Evolutionary conservation across 2,797 vertebrate species (phyloP).

Genomic region (Champsocephalus esox): DNA sequence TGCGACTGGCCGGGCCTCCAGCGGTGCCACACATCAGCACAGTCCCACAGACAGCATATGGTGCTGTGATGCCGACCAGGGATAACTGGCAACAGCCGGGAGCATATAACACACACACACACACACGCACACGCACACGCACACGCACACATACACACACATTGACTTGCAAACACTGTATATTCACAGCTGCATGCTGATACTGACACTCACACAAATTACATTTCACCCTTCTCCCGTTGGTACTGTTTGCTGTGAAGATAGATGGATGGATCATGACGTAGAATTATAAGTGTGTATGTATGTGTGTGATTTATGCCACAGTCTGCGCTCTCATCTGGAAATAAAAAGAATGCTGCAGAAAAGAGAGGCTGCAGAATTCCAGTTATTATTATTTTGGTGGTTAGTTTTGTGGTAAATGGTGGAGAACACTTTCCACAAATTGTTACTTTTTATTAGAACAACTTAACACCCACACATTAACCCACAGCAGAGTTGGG

Average conservation of each 20-base stretch:
- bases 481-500: conserved; percentile 27
- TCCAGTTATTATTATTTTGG: conserved; percentile 9
- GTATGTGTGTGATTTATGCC: conserved; percentile 22
- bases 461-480: conserved; percentile 21
- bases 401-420: conserved; percentile 13
- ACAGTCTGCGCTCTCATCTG: conserved; percentile 34
- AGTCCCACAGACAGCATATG: conserved; percentile 68
- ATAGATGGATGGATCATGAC: conserved; percentile 44
- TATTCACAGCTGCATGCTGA: conserved; percentile 25
- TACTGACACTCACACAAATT: conserved; percentile 38
- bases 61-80: conserved; percentile 63
- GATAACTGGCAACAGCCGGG: conserved; percentile 58
- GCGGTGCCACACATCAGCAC: conserved; percentile 61
- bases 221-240: conserved; percentile 19
- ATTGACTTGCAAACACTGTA: conserved; percentile 1
- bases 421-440: conserved; percentile 3
- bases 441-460: conserved; percentile 33
- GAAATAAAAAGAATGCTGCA: conserved; percentile 35
- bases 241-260: conserved; percentile 38
- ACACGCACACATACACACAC: conserved; percentile 20
- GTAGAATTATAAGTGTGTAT: conserved; percentile 35
- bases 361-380: not conserved
- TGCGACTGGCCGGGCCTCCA: conserved; percentile 55
- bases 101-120: conserved; percentile 17
- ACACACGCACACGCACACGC: conserved; percentile 6